Evolutionary conservation across 2,888 invertebrate species (phyloP).

Genomic region (Cyclophora albipunctata): DNA sequence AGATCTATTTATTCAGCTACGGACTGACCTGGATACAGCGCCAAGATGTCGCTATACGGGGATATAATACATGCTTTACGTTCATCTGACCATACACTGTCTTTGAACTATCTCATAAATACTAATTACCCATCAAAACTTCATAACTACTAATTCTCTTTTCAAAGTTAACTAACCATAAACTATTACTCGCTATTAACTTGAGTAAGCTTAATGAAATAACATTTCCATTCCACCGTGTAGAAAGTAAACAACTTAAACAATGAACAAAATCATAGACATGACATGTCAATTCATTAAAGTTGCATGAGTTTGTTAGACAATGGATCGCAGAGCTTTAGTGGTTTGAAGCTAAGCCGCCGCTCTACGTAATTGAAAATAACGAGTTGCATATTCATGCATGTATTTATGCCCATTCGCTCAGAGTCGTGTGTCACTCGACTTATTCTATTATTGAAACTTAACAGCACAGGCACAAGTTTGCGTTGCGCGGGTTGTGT

Average conservation of each 20-base stretch:
- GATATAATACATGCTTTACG: conserved; percentile 9
- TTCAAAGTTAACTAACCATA: too few species aligned
- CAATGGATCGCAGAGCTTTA: conserved; percentile 37
- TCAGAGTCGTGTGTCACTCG: background rate
- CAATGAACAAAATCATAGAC: conserved; percentile 27
- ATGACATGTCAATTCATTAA: conserved; percentile 40
- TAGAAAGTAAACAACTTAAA: conserved; percentile 5
- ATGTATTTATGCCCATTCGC: conserved; percentile 5
- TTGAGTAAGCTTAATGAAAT: too few species aligned
- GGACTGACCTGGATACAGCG: conserved; percentile 61
- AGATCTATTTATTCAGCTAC: conserved; percentile 68
- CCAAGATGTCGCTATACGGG: conserved; percentile 39
- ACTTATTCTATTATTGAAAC: conserved; percentile 13
- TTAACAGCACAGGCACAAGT: too few species aligned
- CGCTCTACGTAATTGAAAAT: conserved; percentile 56
- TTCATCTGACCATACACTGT: background rate
- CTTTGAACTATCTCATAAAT: background rate
- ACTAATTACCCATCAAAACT: too few species aligned
- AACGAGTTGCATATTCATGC: conserved; percentile 64
- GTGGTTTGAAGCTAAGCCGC: conserved; percentile 33
- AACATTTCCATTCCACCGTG: background rate
- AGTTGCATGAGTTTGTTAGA: conserved; percentile 40
- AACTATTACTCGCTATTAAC: background rate
- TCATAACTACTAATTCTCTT: too few species aligned
- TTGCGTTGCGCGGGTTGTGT: too few species aligned